A percentile compares a stretch with the other conserved stretches of the same genome.
These are phyloP conservation scores for Drosophila helvetica DNA, from an alignment of 2,888 invertebrate species.

Conservation along the genomic window DNA sequence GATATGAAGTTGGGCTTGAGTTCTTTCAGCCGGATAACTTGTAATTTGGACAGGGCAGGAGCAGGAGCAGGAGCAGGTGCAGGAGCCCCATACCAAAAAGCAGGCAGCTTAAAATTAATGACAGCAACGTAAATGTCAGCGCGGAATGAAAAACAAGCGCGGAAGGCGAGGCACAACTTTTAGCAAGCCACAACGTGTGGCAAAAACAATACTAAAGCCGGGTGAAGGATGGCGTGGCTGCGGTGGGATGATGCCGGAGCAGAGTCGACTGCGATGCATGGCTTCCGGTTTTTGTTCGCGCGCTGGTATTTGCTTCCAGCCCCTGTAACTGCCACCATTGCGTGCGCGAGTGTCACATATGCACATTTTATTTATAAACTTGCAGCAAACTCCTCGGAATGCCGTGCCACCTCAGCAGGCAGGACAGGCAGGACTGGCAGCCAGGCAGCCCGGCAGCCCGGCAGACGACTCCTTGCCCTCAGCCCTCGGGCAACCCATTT, in stretches of 20 bases:
- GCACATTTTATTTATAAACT: constrained; percentile 79
- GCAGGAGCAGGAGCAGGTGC: neutral
- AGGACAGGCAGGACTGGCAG: neutral
- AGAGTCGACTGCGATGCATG: constrained; percentile 56
- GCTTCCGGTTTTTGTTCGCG: constrained; percentile 78
- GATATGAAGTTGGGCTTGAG: neutral
- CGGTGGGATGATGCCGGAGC: constrained; percentile 1
- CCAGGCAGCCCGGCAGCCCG: neutral
- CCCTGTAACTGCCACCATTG: constrained; percentile 44
- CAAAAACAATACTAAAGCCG: constrained; percentile 68
- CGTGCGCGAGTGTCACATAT: constrained; percentile 74
- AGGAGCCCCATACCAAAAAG: constrained; percentile 29
- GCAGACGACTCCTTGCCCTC: neutral
- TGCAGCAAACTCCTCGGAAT: constrained; percentile 49
- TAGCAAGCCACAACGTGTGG: constrained; percentile 67
- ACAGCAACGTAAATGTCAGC: constrained; percentile 74
- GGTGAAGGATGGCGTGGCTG: constrained; percentile 6
- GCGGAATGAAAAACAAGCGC: constrained; percentile 68
- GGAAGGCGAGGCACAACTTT: constrained; percentile 64
- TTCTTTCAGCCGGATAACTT: constrained; percentile 26
- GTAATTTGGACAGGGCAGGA: constrained; percentile 31
- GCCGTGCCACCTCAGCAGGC: constrained; percentile 44
- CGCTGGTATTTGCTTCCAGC: constrained; percentile 65
- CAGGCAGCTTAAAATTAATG: constrained; percentile 76
- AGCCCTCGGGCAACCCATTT: neutral